A percentile compares a stretch with the other conserved stretches of the same genome.
Evolutionary conservation across 2,797 vertebrate species (phyloP).

Genomic region (Gymnoscopelus microlampas): DNA sequence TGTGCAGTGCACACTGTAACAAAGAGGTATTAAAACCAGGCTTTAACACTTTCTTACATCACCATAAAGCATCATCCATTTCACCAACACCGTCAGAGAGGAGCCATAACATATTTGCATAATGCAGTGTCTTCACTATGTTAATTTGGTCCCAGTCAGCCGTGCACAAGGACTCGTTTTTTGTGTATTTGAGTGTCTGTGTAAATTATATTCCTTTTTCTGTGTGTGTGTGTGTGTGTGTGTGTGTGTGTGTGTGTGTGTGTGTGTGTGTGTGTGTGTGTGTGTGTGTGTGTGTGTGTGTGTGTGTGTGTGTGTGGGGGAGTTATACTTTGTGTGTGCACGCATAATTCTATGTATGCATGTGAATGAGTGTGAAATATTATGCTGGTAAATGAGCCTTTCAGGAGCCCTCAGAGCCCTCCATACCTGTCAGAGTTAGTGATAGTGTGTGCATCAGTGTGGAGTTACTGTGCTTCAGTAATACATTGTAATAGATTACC

Average conservation of each 20-base stretch:
- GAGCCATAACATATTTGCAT: conserved; percentile 74
- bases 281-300: conserved; percentile 2
- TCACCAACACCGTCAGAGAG: conserved; percentile 68
- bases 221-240: conserved; percentile 27
- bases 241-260: conserved; percentile 38
- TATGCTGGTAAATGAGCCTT: conserved; percentile 68
- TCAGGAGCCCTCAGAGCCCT: conserved; percentile 63
- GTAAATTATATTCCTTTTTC: conserved; percentile 13
- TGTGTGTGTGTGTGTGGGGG: conserved; percentile 19
- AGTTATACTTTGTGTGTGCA: conserved; percentile 47
- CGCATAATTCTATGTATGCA: conserved; percentile 42
- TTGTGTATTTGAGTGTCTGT: conserved; percentile 3
- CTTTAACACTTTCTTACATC: conserved; percentile 74
- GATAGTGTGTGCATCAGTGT: conserved; percentile 18
- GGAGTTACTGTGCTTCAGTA: not conserved
- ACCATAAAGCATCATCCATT: conserved; percentile 79
- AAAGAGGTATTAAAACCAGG: conserved; percentile 61
- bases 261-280: not conserved
- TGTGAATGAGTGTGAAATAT: conserved; percentile 58
- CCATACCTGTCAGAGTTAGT: conserved; percentile 12
- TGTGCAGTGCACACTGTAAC: conserved; percentile 44
- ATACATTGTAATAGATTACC: not conserved
- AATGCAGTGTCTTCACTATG: conserved; percentile 76
- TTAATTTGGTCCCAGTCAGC: conserved; percentile 59
- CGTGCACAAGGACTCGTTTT: conserved; percentile 37